Conservation (phyloP, 2,888 invertebrate species). For the Tridacna gigas region DNA sequence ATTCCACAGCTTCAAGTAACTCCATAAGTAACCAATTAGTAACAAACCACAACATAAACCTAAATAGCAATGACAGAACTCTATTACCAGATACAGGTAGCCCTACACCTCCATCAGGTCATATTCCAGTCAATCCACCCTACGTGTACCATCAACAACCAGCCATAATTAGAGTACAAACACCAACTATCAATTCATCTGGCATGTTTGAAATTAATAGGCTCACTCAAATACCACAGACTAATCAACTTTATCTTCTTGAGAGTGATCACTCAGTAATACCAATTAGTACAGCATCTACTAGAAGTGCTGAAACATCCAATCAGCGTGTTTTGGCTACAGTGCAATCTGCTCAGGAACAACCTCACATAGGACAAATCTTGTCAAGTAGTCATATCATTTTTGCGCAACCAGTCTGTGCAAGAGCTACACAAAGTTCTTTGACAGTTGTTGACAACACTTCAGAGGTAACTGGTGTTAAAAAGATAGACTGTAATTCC, state of each 20-base stretch:
- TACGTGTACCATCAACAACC: not conserved
- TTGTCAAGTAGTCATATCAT: conserved; percentile 11
- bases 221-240: not conserved
- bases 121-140: conserved; percentile 7
- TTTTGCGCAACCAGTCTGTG: conserved; percentile 3
- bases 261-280: conserved; percentile 5
- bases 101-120: not conserved
- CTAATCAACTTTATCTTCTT: not conserved
- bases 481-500: not conserved
- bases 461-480: not conserved
- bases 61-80: not conserved
- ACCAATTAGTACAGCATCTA: conserved; percentile 15
- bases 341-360: not conserved
- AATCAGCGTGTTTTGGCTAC: not conserved
- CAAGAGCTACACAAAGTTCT: not conserved
- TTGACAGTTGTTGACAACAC: not conserved
- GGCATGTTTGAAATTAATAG: conserved; percentile 18
- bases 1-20: not conserved
- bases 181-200: conserved; percentile 4
- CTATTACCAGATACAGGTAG: not conserved
- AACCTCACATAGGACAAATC: conserved; percentile 13
- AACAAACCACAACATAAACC: not conserved
- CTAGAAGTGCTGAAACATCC: not conserved
- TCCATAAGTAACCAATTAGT: not conserved
- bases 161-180: conserved; percentile 4